Base-by-base conservation (phyloP, 2,797 vertebrate species). In the Eulemur coronatus region DNA sequence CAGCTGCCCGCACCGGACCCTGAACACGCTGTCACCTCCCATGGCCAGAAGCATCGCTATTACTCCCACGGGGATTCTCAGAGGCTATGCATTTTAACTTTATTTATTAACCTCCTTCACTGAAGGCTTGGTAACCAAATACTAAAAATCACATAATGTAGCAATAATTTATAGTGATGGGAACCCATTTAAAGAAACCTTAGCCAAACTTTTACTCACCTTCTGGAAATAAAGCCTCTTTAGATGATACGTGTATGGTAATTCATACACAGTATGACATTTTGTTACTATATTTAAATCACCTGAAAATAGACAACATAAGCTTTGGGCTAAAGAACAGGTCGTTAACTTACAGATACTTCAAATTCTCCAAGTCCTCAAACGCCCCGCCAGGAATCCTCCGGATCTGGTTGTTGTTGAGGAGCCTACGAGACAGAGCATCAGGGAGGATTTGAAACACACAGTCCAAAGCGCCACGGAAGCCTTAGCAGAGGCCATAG, bases 341-440 rank as follows among this genome's bases (percentile, higher is more conserved):
- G 33, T 12, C 0, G 0, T 5, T 75, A 50, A 98, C 99, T 99
- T 98, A 99, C 99, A 99, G 99, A 99, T 99, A 99, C 99, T 99
- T 99, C 91, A 99, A 98, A 98, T 99, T 99, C 98, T 99, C 99
- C 98, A 99, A 98, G 98, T 99, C 99, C 98, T 99, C 99, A 97
- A 99, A 99, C 0, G 99, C 99, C 57, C 99, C 99, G 70, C 98
- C 99, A 43, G 99, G 99, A 97, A 99, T 99, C 98, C 99, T 99
- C 98, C 99, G 99, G 98, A 99, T 99, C 97, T 99, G 99, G 97
- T 99, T 99, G 98, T 99, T 99, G 99, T 99, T 99, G 96, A 99
- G 99, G 96, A 99, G 99, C 95, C 99, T 99, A 92, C 13, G 95
- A 94, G 93, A 97, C 61, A 20, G 85, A 28, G 35, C 17, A 24